Base-by-base conservation (phyloP, 2,797 vertebrate genomes). In the Lagodon rhomboides region DNA sequence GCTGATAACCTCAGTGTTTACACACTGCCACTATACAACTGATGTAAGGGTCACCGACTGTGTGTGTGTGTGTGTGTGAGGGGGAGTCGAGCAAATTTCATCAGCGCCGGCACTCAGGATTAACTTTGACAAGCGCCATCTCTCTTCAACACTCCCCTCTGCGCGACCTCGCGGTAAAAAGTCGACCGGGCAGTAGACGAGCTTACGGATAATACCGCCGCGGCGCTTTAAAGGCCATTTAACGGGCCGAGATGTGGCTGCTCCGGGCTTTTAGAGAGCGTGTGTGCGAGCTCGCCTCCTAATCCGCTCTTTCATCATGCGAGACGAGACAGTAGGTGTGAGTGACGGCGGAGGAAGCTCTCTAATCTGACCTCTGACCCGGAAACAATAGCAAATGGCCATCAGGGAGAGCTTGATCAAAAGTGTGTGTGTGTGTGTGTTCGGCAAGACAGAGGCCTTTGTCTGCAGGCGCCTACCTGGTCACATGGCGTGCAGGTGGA, bases 1-100 rank as follows among this genome's bases (percentile, higher is more conserved):
- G 70, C 92, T 90, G 66, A 94, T 96, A 96, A 94, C 94, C 94
- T 91, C 91, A 47, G 62, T 96, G 95, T 97, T 97, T 97, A 96
- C 95, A 95, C 89, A 94, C 91, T 86, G 91, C 91, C 44, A 65
- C 86, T 83, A 89, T 87, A 86, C 83, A 83, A 84, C 83, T 83
- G 77, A 87, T 73, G 84, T 87, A 81, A 73, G 90, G 89, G 90
- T 90, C 87, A 85, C 77, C 2, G 58, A n/a, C 25, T 77, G 55
- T 77, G 78, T 80, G 86, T 72, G 83, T 53, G 73, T 50, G 80
- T 56, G 61, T 65, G 79, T 61, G 61, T 60, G 44, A 7, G 54
- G 62, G 73, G 46, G 55, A 62, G 66, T 72, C 27, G 17, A 76
- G 76, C 55, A 78, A 84, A 88, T 82, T 90, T 90, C 77, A 79